These are phyloP conservation scores for Enteromius paludinosus DNA, from an alignment of 2,797 vertebrate species.

Conservation along the genomic window DNA sequence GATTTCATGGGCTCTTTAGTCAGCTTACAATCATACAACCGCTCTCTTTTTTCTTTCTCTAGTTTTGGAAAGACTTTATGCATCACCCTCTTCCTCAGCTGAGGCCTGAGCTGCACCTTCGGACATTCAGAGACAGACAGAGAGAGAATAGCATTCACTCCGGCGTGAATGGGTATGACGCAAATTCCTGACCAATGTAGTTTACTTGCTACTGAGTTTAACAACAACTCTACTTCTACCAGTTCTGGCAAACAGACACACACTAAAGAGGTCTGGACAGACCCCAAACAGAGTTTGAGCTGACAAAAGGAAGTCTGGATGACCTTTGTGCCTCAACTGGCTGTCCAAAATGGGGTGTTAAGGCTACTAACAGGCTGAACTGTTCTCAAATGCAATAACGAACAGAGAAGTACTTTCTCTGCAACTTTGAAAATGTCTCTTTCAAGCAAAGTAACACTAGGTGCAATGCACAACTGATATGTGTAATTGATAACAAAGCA, in stretches of 20 bases:
- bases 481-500: background rate
- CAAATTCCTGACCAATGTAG: conserved; percentile 53
- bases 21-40: background rate
- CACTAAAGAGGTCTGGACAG: conserved; percentile 65
- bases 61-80: conserved; percentile 23
- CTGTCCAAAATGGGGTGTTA: conserved; percentile 11
- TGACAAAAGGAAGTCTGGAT: conserved; percentile 36
- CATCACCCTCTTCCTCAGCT: conserved; percentile 14
- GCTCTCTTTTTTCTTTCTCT: background rate
- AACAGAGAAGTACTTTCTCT: background rate
- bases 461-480: background rate
- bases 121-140: conserved; percentile 22
- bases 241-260: conserved; percentile 50
- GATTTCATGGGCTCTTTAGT: background rate
- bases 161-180: conserved; percentile 61
- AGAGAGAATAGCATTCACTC: conserved; percentile 48
- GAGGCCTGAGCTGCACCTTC: conserved; percentile 23
- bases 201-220: conserved; percentile 48
- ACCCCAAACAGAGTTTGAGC: conserved; percentile 26
- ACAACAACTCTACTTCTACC: conserved; percentile 51
- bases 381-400: conserved; percentile 8
- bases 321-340: conserved; percentile 28
- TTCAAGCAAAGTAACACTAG: background rate
- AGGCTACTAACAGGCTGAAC: background rate
- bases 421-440: background rate